phyloP scores from a whole-genome alignment of 2,113 vertebrate genomes.

The Sturnus vulgaris region DNA sequence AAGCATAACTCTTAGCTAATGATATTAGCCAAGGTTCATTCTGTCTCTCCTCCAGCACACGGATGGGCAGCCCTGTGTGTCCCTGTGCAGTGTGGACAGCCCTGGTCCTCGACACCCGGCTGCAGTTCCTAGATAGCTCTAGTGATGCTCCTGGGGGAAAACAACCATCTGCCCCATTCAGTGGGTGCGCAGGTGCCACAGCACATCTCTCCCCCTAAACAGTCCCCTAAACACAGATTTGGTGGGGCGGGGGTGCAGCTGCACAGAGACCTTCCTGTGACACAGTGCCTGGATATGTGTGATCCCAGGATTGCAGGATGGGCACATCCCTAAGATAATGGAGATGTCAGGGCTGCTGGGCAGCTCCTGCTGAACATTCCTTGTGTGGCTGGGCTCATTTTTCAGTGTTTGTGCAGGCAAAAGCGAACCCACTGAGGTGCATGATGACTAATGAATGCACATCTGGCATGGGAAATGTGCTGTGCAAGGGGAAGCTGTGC shows the following conservation, averaged over 20 bases:
- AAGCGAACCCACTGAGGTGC: not conserved
- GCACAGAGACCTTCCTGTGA: not conserved
- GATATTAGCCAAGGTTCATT: not conserved
- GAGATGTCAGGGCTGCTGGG: not conserved
- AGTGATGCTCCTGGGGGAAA: not conserved
- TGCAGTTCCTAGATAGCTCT: fast-evolving
- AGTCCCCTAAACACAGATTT: not conserved
- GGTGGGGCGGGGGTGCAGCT: not conserved
- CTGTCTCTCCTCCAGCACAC: not conserved
- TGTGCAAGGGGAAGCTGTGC: not conserved
- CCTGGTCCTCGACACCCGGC: fast-evolving
- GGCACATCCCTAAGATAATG: fast-evolving
- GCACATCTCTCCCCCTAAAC: not conserved
- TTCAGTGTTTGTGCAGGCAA: not conserved
- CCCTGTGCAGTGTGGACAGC: not conserved
- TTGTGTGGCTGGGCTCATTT: not conserved
- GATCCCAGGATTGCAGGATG: not conserved
- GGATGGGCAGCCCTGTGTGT: not conserved
- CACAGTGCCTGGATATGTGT: fast-evolving
- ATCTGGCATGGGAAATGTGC: not conserved
- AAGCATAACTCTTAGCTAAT: not conserved
- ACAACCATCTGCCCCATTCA: fast-evolving
- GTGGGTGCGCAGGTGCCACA: fast-evolving
- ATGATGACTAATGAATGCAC: not conserved
- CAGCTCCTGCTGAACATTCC: not conserved